Evolutionary conservation across 1,140 invertebrate species (phyloP), one percentile per base, ranked within the genome.

Genomic region (Dendrolimus kikuchii): DNA sequence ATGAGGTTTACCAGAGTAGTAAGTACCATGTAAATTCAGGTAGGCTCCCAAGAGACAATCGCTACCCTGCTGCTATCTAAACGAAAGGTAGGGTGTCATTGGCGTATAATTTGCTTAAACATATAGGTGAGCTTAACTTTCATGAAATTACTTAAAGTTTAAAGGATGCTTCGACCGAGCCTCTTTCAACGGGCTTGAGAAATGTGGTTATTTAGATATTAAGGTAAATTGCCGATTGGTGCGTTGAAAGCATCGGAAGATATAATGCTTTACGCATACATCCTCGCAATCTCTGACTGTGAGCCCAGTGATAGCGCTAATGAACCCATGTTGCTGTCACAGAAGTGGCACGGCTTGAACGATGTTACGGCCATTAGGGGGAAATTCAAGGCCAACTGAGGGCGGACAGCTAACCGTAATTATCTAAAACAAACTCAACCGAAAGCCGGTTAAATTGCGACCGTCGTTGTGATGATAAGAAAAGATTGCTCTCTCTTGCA

Each of bases 291-390:
- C 75, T 74, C 64, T 57, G 60, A 63, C 62, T 48, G 53, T 52
- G 60, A 57, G 60, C 54, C 55, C 53, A 63, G 64, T 73, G 79
- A 82, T 85, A 82, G 73, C 74, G 65, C 70, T 82, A 82, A 85
- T 82, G 79, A 82, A 82, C 71, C 72, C 68, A 71, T 81, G 79
- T 77, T 57, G 64, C 70, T 67, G 81, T 81, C 75, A 73, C 77
- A 79, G 57, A 64, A 71, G 58, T 79, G 69, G 75, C 70, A 71
- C 71, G 65, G 55, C 66, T 66, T 71, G 73, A 74, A 66, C 64
- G 67, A 68, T 68, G 68, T 60, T 55, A 66, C 52, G 58, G 53
- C 71, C 64, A 76, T 71, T 75, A 71, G 68, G 69, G 70, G 66
- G 57, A 68, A 68, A 68, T 62, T 61, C 67, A 78, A 72, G 72